Evolutionary conservation across 2,113 vertebrate species (phyloP).

Genomic region (Thryonomys swinderianus): DNA sequence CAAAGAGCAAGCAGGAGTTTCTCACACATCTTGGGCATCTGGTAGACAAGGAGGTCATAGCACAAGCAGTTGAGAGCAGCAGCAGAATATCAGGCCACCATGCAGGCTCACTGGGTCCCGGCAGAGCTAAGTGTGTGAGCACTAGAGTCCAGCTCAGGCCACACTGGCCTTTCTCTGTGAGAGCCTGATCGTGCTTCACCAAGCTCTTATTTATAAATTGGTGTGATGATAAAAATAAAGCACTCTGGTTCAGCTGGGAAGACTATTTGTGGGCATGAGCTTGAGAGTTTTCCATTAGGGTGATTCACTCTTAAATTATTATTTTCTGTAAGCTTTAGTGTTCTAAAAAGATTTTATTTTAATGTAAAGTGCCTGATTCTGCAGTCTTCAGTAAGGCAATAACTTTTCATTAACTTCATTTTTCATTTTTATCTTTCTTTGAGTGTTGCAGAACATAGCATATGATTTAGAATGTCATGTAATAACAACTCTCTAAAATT

Average conservation of each 20-base stretch:
- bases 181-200: background rate
- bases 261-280: conserved; percentile 57
- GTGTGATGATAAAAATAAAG: conserved; percentile 52
- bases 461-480: conserved; percentile 76
- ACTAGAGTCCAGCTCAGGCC: background rate
- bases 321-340: conserved; percentile 73
- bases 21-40: rapidly evolving
- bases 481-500: conserved; percentile 67
- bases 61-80: too few relatives aligned
- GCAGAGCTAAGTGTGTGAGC: rapidly evolving
- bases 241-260: conserved; percentile 51
- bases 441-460: conserved; percentile 67
- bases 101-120: background rate
- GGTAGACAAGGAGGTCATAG: rapidly evolving
- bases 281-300: conserved; percentile 60
- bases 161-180: background rate
- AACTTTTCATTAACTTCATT: conserved; percentile 81
- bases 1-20: background rate
- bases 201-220: conserved; percentile 19
- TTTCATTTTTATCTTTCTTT: conserved; percentile 79
- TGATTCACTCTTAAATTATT: conserved; percentile 70
- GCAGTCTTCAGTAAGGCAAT: conserved; percentile 74
- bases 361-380: conserved; percentile 77
- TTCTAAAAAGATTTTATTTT: conserved; percentile 75
- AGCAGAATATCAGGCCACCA: background rate